A percentile compares a stretch with the other conserved stretches of the same genome.
These are phyloP conservation scores for Butastur rufipennis DNA, from an alignment of 2,113 vertebrate genomes.

Conservation along the genomic window DNA sequence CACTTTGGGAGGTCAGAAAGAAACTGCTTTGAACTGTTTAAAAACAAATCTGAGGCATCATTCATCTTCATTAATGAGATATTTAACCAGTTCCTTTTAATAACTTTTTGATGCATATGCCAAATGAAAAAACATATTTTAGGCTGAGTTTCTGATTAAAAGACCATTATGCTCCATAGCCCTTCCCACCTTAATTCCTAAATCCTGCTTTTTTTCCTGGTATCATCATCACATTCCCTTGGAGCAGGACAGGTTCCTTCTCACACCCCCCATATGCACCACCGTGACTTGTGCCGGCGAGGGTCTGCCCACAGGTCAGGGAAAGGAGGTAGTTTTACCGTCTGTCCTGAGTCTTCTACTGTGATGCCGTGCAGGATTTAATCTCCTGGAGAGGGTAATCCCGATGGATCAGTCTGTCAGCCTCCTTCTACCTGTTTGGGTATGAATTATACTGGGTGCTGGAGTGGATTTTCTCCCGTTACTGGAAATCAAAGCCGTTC, in stretches of 20 bases:
- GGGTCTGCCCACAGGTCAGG: neutral
- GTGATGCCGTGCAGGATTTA: rapidly evolving
- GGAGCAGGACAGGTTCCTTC: neutral
- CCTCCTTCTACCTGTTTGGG: neutral
- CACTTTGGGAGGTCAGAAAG: slow-evolving; percentile 50
- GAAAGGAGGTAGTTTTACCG: neutral
- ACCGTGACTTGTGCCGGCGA: rapidly evolving
- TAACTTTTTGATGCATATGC: slow-evolving; percentile 25
- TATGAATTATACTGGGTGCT: neutral
- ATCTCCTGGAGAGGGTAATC: neutral
- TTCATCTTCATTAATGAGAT: slow-evolving; percentile 62
- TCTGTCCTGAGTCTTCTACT: neutral
- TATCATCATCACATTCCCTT: rapidly evolving
- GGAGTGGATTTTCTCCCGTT: neutral
- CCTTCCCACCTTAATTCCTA: neutral
- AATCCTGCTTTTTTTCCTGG: neutral
- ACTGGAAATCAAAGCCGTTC: neutral
- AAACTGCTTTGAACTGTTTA: slow-evolving; percentile 12
- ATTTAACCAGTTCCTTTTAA: slow-evolving; percentile 42
- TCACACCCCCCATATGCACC: rapidly evolving
- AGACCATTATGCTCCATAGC: neutral
- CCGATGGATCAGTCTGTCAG: rapidly evolving
- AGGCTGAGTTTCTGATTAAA: neutral
- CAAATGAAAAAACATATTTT: neutral
- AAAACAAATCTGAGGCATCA: slow-evolving; percentile 37